Evolutionary conservation across 2,113 vertebrate genomes (phyloP).

Genomic region (Chionis minor): DNA sequence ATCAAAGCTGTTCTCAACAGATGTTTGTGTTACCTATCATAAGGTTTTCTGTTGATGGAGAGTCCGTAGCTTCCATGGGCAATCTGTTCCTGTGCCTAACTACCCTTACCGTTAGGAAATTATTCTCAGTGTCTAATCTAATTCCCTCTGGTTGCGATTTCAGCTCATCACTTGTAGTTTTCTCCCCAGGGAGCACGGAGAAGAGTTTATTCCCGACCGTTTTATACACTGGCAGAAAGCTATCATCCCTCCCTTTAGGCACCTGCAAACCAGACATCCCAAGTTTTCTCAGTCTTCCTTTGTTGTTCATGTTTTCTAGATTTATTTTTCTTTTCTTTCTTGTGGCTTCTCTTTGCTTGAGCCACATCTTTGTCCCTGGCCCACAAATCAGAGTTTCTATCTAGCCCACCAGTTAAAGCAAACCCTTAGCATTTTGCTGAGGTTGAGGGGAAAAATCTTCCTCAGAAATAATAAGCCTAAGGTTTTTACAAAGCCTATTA

Average conservation of each 20-base stretch:
- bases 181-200: background rate
- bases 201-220: background rate
- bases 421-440: background rate
- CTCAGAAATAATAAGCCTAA: background rate
- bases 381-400: accelerated
- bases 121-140: background rate
- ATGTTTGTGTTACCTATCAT: background rate
- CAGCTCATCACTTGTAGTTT: background rate
- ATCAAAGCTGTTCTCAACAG: background rate
- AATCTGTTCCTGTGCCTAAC: background rate
- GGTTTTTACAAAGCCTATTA: background rate
- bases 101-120: background rate
- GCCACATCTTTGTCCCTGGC: background rate
- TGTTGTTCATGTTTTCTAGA: background rate
- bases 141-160: background rate
- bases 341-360: background rate
- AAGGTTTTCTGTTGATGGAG: background rate
- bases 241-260: background rate
- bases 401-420: background rate
- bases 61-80: background rate
- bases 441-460: background rate
- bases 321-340: background rate
- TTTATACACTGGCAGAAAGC: background rate
- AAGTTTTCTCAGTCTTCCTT: background rate
- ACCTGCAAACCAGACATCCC: background rate